Evolutionary conservation across 2,888 invertebrate species (phyloP), one percentile per base, ranked within the genome.

Genomic region (Branchipolynoe longqiensis): DNA sequence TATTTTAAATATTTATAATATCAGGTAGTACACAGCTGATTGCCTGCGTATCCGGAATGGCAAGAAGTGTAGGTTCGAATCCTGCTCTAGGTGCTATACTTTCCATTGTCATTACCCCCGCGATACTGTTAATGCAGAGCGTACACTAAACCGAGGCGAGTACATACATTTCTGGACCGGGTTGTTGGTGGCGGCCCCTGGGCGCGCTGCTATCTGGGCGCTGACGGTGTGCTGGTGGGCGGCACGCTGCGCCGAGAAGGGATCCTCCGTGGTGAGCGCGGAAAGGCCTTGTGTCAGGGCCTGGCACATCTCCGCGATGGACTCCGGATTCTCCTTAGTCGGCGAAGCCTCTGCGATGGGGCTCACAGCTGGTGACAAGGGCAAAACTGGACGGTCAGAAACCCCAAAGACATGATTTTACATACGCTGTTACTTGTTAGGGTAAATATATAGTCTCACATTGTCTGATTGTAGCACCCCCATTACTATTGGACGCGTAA

Each of bases 261-360:
- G 87, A 48, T 88, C 88, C 64, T 86, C 83, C 0, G 85, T 85
- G 69, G 89, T 91, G 6, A 97, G 95, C 85, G 97, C 95, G 83
- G 96, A 96, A 87, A 97, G 95, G 36, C 96, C 96, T 91, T 95
- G 96, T 69, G 96, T 96, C 91, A 96, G 95, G 94, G 95, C 97
- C 95, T 96, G 97, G 94, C 96, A 96, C 95, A 95, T 96, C 94
- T 97, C 95, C 87, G 96, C 95, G 84, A 96, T 96, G 69, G 96
- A 95, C 91, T 95, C 94, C 87, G 41, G 85, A 36, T 90, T 90
- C 87, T 92, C 92, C 74, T 88, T 90, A 78, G 94, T 94, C 4
- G 96, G 96, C 74, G 96, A 96, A 89, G 96, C 95, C 94, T 97
- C 97, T 28, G 96, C 96, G 92, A 97, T 97, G 59, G 97, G 96